Conservation (phyloP, 2,888 invertebrate genomes). For the Crioceris asparagi region DNA sequence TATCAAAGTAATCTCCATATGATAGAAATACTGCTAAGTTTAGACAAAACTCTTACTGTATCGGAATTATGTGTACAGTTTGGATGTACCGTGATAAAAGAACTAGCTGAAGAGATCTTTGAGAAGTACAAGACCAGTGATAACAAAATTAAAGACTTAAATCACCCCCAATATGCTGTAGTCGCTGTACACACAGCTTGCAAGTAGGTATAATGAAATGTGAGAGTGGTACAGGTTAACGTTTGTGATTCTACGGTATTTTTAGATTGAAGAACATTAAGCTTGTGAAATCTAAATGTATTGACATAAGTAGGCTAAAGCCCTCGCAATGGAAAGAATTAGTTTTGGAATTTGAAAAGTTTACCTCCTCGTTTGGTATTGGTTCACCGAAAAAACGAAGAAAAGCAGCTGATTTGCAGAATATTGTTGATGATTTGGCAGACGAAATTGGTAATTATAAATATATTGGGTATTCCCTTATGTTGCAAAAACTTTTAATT, state of each 20-base stretch:
- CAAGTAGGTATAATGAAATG: slow-evolving; percentile 42
- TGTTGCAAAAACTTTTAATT: too few species aligned
- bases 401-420: slow-evolving; percentile 3
- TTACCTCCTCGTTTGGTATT: slow-evolving; percentile 24
- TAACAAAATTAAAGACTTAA: slow-evolving; percentile 43
- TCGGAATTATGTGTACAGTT: slow-evolving; percentile 48
- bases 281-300: slow-evolving; percentile 45
- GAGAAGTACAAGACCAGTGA: slow-evolving; percentile 41
- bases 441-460: slow-evolving; percentile 6
- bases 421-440: slow-evolving; percentile 8
- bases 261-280: slow-evolving; percentile 46
- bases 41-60: slow-evolving; percentile 45
- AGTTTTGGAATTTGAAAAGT: slow-evolving; percentile 48
- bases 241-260: slow-evolving; percentile 13
- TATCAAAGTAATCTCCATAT: slow-evolving; percentile 48
- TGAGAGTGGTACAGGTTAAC: slow-evolving; percentile 2
- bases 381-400: slow-evolving; percentile 17
- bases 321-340: slow-evolving; percentile 50
- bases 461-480: neutral
- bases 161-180: slow-evolving; percentile 53
- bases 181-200: slow-evolving; percentile 55
- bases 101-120: slow-evolving; percentile 45
- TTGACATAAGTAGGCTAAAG: slow-evolving; percentile 47
- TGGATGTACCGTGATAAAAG: slow-evolving; percentile 39
- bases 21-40: slow-evolving; percentile 49